Percentiles rank a stretch among this genome's conserved stretches.
Conservation (phyloP, 2,797 vertebrate genomes). For the Platalea minor region DNA sequence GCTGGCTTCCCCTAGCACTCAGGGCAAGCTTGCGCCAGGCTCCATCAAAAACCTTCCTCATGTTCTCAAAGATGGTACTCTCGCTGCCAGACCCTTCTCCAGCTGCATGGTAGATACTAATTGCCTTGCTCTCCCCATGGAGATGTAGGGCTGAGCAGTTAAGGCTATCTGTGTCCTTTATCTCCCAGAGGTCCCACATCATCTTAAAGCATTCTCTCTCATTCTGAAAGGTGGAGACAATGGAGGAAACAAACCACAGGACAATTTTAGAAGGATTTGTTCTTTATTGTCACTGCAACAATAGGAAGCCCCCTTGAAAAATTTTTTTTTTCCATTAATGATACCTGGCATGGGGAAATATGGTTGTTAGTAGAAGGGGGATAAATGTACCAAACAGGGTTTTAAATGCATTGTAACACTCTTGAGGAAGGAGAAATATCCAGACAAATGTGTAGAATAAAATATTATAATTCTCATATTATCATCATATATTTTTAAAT, state of each 20-base stretch:
- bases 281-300: neutral
- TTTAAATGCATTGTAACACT: neutral
- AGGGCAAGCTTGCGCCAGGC: neutral
- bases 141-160: neutral
- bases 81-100: neutral
- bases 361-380: neutral
- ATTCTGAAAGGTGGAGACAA: conserved; percentile 2
- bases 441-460: neutral
- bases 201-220: neutral
- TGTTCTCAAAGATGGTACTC: neutral
- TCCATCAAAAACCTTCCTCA: neutral
- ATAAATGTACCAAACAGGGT: neutral
- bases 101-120: neutral
- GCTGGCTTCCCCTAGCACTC: neutral
- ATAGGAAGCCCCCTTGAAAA: neutral
- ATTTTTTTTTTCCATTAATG: neutral
- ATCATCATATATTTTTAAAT: neutral
- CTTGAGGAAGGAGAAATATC: neutral
- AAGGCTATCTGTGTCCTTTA: neutral
- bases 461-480: neutral
- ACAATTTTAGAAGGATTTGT: neutral
- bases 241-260: neutral
- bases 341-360: neutral
- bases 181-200: neutral
- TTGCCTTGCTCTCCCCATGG: neutral